phyloP scores from a whole-genome alignment of 2,113 vertebrate species.

The Prionailurus viverrinus region DNA sequence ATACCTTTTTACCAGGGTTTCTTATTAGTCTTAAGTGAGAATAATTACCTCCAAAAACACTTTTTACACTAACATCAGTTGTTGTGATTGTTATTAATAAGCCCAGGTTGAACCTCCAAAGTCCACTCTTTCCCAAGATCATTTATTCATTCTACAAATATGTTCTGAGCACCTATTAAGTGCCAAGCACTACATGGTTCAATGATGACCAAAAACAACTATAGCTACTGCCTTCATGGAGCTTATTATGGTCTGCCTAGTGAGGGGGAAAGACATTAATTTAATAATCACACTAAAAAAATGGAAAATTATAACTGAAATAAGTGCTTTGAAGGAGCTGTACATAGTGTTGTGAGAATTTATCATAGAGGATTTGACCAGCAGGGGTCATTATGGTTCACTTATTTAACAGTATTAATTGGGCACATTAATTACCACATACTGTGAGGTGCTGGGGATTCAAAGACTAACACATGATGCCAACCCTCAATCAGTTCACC shows the following conservation, averaged over 20 bases:
- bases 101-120: not conserved
- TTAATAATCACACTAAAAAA: constrained; percentile 26
- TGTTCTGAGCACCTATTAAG: not conserved
- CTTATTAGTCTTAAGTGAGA: constrained; percentile 13
- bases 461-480: not conserved
- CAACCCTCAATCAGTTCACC: not conserved
- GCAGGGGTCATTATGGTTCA: not conserved
- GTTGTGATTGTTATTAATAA: not conserved
- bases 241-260: not conserved
- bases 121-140: not conserved
- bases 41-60: not conserved
- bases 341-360: not conserved
- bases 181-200: not conserved
- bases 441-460: not conserved
- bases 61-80: not conserved
- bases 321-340: not conserved
- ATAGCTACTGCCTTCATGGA: not conserved
- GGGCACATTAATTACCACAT: not conserved
- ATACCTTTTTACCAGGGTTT: not conserved
- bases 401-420: constrained; percentile 27
- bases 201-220: not conserved
- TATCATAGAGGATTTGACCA: not conserved
- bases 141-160: constrained; percentile 1
- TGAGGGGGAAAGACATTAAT: not conserved
- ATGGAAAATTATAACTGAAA: not conserved